A percentile compares a stretch with the other conserved stretches of the same genome.
phyloP scores from a whole-genome alignment of 2,888 invertebrate genomes.

The Malachius bipustulatus region DNA sequence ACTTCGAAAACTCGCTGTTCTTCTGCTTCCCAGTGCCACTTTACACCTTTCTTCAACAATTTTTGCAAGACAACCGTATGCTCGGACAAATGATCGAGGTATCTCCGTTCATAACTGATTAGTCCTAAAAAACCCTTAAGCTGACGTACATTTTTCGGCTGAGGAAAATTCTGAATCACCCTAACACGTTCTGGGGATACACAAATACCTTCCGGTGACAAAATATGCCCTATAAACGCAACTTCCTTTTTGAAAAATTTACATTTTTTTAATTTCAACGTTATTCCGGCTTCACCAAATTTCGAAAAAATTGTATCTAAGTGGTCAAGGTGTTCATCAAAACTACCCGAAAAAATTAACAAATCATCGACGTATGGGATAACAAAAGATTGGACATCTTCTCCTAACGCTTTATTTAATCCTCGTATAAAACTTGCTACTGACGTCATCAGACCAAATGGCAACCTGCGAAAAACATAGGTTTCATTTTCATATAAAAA shows the following conservation, averaged over 20 bases:
- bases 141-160: conserved; percentile 3
- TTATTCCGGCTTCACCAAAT: conserved; percentile 2
- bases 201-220: background rate
- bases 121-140: conserved; percentile 9
- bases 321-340: conserved; percentile 1
- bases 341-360: conserved; percentile 4
- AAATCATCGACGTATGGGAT: conserved; percentile 8
- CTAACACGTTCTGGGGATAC: background rate
- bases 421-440: conserved; percentile 8
- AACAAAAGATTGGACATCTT: conserved; percentile 5
- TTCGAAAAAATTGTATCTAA: background rate
- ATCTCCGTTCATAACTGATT: conserved; percentile 8
- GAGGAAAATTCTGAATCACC: background rate
- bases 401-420: conserved; percentile 6
- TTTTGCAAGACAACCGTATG: conserved; percentile 5
- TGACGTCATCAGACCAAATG: conserved; percentile 9
- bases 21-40: conserved; percentile 6
- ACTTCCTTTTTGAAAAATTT: background rate
- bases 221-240: conserved; percentile 1
- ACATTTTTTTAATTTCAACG: background rate
- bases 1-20: conserved; percentile 6
- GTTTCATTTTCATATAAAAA: conserved; percentile 7
- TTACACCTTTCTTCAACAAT: conserved; percentile 8
- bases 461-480: conserved; percentile 6
- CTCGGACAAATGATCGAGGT: conserved; percentile 4